phyloP scores from a whole-genome alignment of 1,140 invertebrate genomes.

The Acromyrmex heyeri region DNA sequence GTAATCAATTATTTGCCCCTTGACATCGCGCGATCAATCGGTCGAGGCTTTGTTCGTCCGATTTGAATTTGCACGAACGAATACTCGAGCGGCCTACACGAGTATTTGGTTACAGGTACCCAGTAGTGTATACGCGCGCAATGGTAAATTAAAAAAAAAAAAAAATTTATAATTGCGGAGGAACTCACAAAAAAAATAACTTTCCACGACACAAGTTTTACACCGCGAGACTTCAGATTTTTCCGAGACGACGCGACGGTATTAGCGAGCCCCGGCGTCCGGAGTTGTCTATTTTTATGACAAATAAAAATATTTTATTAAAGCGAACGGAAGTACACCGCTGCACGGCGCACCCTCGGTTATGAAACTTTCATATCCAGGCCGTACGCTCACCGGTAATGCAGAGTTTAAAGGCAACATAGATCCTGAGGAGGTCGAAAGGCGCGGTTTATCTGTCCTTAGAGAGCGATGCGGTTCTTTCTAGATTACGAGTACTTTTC shows the following conservation, averaged over 20 bases:
- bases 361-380: constrained; percentile 61
- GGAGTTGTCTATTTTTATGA: constrained; percentile 58
- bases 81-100: background rate
- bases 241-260: constrained; percentile 52
- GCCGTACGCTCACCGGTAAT: constrained; percentile 56
- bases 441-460: constrained; percentile 59
- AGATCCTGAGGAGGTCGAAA: constrained; percentile 44
- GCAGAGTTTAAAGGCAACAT: constrained; percentile 59
- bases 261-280: constrained; percentile 42
- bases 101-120: background rate
- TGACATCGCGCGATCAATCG: constrained; percentile 30
- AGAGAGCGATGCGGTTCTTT: constrained; percentile 57
- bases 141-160: background rate
- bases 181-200: background rate
- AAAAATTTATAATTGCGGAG: background rate
- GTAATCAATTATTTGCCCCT: constrained; percentile 55
- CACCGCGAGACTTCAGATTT: constrained; percentile 50
- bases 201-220: constrained; percentile 27
- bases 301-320: constrained; percentile 67
- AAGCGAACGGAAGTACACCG: constrained; percentile 39
- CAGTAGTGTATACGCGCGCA: too few species aligned
- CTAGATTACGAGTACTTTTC: constrained; percentile 60
- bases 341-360: constrained; percentile 42
- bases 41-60: background rate
- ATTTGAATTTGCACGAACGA: constrained; percentile 4